Evolutionary conservation across 2,113 vertebrate genomes (phyloP).

Genomic region (Peucedramus taeniatus): DNA sequence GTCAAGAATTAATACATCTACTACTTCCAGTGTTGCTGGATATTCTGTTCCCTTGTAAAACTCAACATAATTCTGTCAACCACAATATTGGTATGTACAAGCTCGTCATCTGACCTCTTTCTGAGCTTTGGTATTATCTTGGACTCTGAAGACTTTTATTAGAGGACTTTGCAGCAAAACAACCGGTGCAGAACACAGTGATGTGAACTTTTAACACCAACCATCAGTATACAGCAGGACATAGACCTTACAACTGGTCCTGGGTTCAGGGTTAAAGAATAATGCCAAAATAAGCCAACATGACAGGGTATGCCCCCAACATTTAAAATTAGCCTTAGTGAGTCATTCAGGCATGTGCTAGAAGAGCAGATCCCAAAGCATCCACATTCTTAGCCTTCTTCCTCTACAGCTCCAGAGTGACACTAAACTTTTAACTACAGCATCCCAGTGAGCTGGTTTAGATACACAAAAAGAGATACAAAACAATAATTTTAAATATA

Average conservation of each 20-base stretch:
- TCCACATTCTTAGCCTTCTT: neutral
- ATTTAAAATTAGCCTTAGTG: slow-evolving; percentile 7
- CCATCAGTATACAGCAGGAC: neutral
- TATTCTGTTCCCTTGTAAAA: neutral
- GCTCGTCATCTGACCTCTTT: neutral
- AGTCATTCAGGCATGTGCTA: neutral
- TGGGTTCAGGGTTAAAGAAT: neutral
- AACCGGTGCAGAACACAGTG: neutral
- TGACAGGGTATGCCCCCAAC: neutral
- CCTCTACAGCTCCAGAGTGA: neutral
- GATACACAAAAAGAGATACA: neutral
- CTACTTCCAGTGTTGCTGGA: neutral
- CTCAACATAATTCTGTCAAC: neutral
- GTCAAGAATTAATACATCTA: neutral
- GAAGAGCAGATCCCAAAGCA: neutral
- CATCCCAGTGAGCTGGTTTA: neutral
- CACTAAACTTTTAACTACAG: neutral
- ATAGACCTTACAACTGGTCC: neutral
- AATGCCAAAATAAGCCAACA: neutral
- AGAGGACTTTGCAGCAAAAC: neutral
- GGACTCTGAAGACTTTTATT: neutral
- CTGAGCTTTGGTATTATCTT: neutral
- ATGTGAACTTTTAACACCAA: neutral
- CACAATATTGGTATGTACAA: neutral
- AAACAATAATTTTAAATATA: neutral